These are phyloP conservation scores for Jaculus jaculus DNA, from an alignment of 2,113 vertebrate species.

Conservation along the genomic window DNA sequence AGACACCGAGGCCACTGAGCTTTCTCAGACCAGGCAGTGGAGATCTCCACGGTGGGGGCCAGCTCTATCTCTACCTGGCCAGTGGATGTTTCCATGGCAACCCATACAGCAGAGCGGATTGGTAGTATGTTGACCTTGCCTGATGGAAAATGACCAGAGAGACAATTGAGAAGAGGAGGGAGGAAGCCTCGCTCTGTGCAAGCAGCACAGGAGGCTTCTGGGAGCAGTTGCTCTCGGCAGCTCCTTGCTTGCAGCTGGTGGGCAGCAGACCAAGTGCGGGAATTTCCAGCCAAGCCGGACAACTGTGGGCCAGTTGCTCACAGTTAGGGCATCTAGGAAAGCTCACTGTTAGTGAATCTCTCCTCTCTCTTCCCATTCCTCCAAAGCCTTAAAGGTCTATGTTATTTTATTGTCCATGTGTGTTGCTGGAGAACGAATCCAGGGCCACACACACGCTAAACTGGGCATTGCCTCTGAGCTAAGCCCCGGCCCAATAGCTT, in stretches of 20 bases:
- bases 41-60: slow-evolving; percentile 87
- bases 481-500: not conserved
- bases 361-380: not conserved
- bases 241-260: not conserved
- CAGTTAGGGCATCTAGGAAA: not conserved
- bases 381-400: not conserved
- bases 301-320: not conserved
- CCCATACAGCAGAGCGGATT: slow-evolving; percentile 78
- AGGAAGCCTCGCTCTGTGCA: not conserved
- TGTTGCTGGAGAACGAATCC: not conserved
- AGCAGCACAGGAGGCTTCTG: not conserved
- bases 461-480: not conserved
- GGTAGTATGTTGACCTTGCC: slow-evolving; percentile 85
- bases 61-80: slow-evolving; percentile 87
- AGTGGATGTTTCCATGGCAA: slow-evolving; percentile 87
- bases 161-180: not conserved
- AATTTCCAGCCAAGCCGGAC: not conserved
- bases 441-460: not conserved
- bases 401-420: not conserved
- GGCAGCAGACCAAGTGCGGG: fast-evolving
- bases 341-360: not conserved
- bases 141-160: slow-evolving; percentile 57
- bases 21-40: slow-evolving; percentile 86
- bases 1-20: slow-evolving; percentile 87
- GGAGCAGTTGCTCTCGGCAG: not conserved